These are phyloP conservation scores for Buceros bicornis DNA, from an alignment of 2,797 vertebrate genomes.

Conservation along the genomic window DNA sequence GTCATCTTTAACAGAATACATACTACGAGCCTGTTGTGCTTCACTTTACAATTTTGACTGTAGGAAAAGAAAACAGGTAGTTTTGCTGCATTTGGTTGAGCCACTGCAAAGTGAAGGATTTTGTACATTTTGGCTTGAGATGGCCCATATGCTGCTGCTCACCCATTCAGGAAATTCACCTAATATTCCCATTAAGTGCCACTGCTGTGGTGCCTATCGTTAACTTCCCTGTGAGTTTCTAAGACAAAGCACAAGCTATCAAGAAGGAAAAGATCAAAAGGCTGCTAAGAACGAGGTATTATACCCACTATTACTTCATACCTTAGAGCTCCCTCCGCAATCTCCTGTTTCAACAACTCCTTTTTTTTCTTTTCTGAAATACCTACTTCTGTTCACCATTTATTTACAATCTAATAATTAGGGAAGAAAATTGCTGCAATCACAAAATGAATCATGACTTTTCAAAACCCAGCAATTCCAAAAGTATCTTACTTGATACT, in stretches of 20 bases:
- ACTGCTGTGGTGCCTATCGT: rapidly evolving
- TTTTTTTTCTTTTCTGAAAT: background rate
- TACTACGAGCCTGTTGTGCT: background rate
- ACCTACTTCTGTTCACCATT: background rate
- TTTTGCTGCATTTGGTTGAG: background rate
- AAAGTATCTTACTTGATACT: background rate
- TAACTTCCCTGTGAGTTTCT: background rate
- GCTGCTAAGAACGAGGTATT: background rate
- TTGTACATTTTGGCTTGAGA: background rate
- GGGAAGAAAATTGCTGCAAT: background rate
- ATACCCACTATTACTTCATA: background rate
- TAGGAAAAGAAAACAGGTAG: background rate
- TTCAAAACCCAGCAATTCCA: background rate
- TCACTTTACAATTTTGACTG: background rate
- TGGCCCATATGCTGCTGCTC: background rate
- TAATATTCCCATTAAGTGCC: background rate
- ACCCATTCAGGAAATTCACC: background rate
- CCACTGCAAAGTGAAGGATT: background rate
- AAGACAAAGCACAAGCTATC: background rate
- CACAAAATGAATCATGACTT: background rate
- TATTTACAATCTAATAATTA: background rate
- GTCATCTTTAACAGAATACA: background rate
- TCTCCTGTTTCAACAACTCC: background rate
- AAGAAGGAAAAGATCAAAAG: background rate
- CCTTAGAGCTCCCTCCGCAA: background rate